Percentiles rank a stretch among this genome's conserved stretches.
Conservation (phyloP, 2,888 invertebrate species). For the Aromia moschata region DNA sequence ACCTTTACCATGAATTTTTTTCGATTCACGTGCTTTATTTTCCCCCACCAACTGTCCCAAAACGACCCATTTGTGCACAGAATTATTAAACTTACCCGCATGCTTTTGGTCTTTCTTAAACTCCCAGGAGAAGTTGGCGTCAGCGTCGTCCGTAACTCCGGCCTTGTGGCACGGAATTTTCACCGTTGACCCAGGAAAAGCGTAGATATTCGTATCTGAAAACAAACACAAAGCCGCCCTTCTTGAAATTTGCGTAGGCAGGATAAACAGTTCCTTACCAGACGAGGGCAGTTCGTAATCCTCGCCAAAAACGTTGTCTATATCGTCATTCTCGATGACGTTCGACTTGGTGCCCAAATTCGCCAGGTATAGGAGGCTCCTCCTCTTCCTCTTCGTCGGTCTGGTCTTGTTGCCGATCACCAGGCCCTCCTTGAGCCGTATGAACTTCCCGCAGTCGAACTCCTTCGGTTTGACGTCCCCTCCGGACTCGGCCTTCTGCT, state of each 20-base stretch:
- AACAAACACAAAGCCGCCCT: neutral
- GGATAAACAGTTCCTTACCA: constrained; percentile 31
- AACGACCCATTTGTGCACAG: neutral
- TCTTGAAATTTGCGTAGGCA: neutral
- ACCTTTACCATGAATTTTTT: neutral
- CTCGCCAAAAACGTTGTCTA: constrained; percentile 45
- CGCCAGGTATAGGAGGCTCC: constrained; percentile 49
- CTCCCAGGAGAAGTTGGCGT: constrained; percentile 41
- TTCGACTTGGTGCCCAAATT: constrained; percentile 31
- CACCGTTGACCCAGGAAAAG: constrained; percentile 42
- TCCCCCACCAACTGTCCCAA: neutral
- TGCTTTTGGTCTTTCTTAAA: constrained; percentile 38
- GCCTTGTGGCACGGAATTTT: constrained; percentile 42
- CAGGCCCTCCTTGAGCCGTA: constrained; percentile 41
- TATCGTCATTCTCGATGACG: constrained; percentile 41
- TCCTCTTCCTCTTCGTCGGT: constrained; percentile 42
- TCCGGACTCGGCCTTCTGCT: constrained; percentile 28
- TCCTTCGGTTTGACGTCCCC: constrained; percentile 29
- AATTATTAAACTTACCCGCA: constrained; percentile 34
- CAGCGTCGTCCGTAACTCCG: constrained; percentile 32
- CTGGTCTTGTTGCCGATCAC: constrained; percentile 44
- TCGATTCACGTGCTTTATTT: neutral
- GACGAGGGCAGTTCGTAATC: constrained; percentile 37
- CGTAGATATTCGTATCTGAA: constrained; percentile 41
- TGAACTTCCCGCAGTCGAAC: constrained; percentile 39